Base-by-base conservation (phyloP, 1,140 invertebrate species). In the Aphaenogaster floridana region DNA sequence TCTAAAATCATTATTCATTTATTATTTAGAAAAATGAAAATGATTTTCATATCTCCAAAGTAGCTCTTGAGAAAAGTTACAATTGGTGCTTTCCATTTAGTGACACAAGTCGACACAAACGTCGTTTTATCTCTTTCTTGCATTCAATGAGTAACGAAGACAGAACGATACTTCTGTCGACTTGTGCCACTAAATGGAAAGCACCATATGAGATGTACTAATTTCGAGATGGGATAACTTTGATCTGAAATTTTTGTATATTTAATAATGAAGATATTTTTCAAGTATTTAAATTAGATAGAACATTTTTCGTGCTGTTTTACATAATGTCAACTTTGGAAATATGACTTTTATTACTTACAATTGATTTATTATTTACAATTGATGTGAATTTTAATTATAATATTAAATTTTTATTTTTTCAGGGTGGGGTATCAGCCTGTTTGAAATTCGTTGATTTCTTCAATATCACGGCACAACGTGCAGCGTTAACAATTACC, bases 381-480 rank as follows among this genome's bases (percentile, higher is more conserved):
- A 42, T 7, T 69, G 28, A 59, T 61, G 9, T 59, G 28, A 15
- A 48, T 50, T 66, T 15, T 57, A 80, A 45, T 84, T 11, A 15
- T 2, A 34, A 28, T 63, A 34, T 59, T 45, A 68, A 57, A 21
- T 74, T 76, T 79, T 86, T 87, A 63, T 66, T 96, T 66, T 96
- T 96, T 85, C 94, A 99, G 98, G 97, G 98, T 91, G 99, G 99
- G 36, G 99, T 99, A 3, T 97, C 98, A 28, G 98, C 99, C 7
- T 99, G 99, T 94, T 96, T 99, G 63, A 99, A 98, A 93, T 99
- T 98, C 94, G 96, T 99, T 90, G 99, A 99, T 94, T 99, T 99
- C 96, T 99, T 99, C 95, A 99, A 98, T 48, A 99, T 99, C 86
- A 98, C 98, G 92, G 99, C 99, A 13, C 99, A 99, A 96, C 97